phyloP scores from a whole-genome alignment of 2,113 vertebrate genomes.

The Lathamus discolor region DNA sequence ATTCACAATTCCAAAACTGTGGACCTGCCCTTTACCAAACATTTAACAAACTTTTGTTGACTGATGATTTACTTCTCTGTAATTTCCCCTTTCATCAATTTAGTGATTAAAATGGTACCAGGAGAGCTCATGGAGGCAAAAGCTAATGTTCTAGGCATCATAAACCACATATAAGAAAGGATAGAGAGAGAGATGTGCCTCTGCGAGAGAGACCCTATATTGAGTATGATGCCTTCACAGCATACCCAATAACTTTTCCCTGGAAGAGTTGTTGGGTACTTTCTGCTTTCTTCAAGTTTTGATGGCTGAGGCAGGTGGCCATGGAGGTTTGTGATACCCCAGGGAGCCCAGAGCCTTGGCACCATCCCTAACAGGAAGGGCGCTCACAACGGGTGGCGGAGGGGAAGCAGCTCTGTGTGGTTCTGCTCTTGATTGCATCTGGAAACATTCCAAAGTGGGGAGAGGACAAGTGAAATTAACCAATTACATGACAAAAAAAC shows the following conservation, averaged over 20 bases:
- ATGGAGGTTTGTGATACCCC: rapidly evolving
- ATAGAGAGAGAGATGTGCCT: background rate
- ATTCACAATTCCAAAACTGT: background rate
- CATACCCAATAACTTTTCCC: background rate
- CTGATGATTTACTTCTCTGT: background rate
- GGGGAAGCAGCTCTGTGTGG: background rate
- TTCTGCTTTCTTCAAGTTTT: background rate
- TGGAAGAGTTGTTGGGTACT: background rate
- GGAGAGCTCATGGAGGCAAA: background rate
- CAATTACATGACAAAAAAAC: background rate
- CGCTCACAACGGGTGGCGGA: rapidly evolving
- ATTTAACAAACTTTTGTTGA: background rate
- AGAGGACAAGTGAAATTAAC: background rate
- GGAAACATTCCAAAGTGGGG: background rate
- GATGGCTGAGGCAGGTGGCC: background rate
- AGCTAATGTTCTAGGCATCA: background rate
- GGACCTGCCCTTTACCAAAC: background rate
- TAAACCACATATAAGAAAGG: background rate
- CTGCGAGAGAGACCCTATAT: background rate
- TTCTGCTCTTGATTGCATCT: background rate
- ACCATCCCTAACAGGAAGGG: background rate
- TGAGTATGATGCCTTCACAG: background rate
- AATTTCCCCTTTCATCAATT: background rate
- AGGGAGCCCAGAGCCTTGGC: background rate
- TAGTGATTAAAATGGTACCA: background rate